A percentile compares a stretch with the other conserved stretches of the same genome.
Evolutionary conservation across 2,113 vertebrate species (phyloP).

Genomic region (Tupaia chinensis): DNA sequence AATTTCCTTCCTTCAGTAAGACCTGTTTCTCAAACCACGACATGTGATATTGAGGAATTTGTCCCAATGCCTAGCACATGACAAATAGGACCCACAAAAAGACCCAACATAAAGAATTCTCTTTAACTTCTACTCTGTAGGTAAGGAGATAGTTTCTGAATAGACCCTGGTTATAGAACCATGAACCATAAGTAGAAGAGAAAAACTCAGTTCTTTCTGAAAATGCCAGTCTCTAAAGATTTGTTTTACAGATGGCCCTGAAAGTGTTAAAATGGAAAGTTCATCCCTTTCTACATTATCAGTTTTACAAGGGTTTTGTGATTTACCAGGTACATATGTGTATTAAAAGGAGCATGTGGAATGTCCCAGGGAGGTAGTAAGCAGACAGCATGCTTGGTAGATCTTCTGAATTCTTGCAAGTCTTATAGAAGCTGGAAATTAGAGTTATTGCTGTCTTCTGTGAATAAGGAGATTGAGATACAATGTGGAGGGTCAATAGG

Average conservation of each 20-base stretch:
- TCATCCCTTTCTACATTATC: not conserved
- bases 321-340: not conserved
- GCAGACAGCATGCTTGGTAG: constrained; percentile 34
- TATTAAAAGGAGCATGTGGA: not conserved
- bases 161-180: not conserved
- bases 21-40: not conserved
- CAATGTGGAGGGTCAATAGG: not conserved
- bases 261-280: constrained; percentile 1
- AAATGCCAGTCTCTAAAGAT: not conserved
- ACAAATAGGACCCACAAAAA: not conserved
- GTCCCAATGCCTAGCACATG: not conserved
- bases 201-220: not conserved
- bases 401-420: constrained; percentile 47
- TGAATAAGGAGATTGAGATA: constrained; percentile 66
- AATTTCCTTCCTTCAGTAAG: not conserved
- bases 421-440: constrained; percentile 67
- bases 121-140: not conserved
- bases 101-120: not conserved
- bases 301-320: not conserved
- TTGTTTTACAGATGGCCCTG: not conserved
- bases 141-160: not conserved
- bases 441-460: constrained; percentile 68
- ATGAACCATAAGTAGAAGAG: not conserved
- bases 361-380: constrained; percentile 27
- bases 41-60: not conserved